Conservation (phyloP, 2,888 invertebrate genomes). For the Teleogryllus oceanicus region DNA sequence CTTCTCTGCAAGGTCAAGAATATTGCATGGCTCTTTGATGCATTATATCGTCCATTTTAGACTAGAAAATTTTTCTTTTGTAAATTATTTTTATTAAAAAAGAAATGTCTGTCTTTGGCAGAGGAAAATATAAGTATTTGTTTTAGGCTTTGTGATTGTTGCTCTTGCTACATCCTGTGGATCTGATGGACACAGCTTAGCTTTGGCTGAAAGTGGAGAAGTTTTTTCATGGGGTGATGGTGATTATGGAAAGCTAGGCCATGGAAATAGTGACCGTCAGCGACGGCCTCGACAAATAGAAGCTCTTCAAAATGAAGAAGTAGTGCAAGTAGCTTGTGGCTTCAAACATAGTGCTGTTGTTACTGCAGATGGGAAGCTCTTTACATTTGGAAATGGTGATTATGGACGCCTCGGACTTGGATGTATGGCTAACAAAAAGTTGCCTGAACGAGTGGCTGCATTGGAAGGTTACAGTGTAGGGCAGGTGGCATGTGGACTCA, state of each 20-base stretch:
- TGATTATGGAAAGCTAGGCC: slow-evolving; percentile 63
- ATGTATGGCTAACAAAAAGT: slow-evolving; percentile 56
- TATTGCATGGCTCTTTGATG: too few species aligned
- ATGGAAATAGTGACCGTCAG: slow-evolving; percentile 62
- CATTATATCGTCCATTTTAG: too few species aligned
- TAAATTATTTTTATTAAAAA: too few species aligned
- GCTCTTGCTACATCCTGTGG: slow-evolving; percentile 61
- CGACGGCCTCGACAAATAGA: slow-evolving; percentile 61
- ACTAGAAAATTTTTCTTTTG: too few species aligned
- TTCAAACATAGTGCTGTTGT: slow-evolving; percentile 64
- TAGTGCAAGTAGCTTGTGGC: slow-evolving; percentile 59
- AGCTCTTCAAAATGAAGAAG: slow-evolving; percentile 58
- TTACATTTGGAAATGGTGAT: slow-evolving; percentile 64
- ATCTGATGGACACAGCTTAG: slow-evolving; percentile 62
- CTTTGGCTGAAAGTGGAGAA: slow-evolving; percentile 62
- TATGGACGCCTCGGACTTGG: slow-evolving; percentile 60
- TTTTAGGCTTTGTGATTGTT: slow-evolving; percentile 58
- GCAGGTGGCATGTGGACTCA: slow-evolving; percentile 60
- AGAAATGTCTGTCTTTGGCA: too few species aligned
- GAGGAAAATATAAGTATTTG: too few species aligned
- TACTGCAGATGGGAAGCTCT: slow-evolving; percentile 60
- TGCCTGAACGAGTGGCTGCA: slow-evolving; percentile 56
- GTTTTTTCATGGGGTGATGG: slow-evolving; percentile 66
- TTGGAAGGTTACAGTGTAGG: slow-evolving; percentile 54
- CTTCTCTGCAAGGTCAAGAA: too few species aligned